Conservation (phyloP, 2,888 invertebrate species). For the Andrena bucephala region DNA sequence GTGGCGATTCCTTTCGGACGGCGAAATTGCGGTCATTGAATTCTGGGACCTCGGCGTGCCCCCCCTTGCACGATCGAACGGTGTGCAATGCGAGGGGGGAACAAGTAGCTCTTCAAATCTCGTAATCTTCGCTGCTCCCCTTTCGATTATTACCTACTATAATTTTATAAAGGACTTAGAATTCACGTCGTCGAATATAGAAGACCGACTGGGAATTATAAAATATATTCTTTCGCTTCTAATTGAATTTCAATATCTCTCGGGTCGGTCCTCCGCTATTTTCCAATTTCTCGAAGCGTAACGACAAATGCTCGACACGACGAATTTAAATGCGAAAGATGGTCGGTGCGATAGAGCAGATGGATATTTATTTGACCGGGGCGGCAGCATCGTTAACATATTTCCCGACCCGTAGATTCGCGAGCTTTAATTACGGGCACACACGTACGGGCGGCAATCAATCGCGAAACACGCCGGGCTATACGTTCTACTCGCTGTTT, state of each 20-base stretch:
- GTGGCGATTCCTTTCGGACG: slow-evolving; percentile 28
- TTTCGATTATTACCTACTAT: background rate
- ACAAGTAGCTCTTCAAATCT: background rate
- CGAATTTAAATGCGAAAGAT: background rate
- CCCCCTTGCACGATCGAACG: slow-evolving; percentile 23
- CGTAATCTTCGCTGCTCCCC: background rate
- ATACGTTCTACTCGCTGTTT: slow-evolving; percentile 65
- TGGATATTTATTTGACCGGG: background rate
- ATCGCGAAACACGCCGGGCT: slow-evolving; percentile 49
- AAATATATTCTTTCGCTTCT: background rate
- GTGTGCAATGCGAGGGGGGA: background rate
- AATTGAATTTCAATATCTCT: no score
- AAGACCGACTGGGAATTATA: background rate
- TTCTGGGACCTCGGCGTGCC: slow-evolving; percentile 14
- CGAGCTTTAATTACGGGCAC: slow-evolving; percentile 38
- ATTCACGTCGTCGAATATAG: background rate
- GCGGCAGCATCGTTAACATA: background rate
- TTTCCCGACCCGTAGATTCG: slow-evolving; percentile 24
- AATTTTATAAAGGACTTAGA: background rate
- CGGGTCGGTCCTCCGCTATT: no score
- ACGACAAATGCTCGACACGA: no score
- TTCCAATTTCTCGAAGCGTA: no score
- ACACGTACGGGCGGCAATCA: slow-evolving; percentile 52
- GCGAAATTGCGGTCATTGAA: slow-evolving; percentile 50
- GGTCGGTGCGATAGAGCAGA: background rate